phyloP scores from a whole-genome alignment of 2,113 vertebrate species.

The Setophaga petechia region DNA sequence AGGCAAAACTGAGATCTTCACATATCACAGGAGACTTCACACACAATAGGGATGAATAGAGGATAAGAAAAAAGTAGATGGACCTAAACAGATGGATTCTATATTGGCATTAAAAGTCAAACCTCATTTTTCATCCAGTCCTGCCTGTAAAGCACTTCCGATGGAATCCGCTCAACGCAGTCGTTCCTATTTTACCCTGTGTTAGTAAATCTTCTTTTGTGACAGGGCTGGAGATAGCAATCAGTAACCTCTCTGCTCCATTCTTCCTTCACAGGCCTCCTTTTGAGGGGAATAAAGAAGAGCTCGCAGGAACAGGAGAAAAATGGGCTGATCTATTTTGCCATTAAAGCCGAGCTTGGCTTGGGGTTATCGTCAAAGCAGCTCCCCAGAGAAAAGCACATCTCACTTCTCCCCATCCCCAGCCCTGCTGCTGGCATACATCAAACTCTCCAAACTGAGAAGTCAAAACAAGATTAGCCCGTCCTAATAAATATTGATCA shows the following conservation, averaged over 20 bases:
- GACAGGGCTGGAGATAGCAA: conserved; percentile 22
- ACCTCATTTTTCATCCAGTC: conserved; percentile 20
- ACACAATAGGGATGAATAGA: neutral
- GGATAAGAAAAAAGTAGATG: neutral
- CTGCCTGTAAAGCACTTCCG: neutral
- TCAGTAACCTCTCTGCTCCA: neutral
- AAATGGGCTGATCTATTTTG: conserved; percentile 14
- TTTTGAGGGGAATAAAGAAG: conserved; percentile 15
- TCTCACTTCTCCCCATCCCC: neutral
- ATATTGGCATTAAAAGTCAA: conserved; percentile 1
- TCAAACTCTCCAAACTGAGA: neutral
- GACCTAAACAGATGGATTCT: conserved; percentile 19
- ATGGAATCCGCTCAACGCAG: neutral
- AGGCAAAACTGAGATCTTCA: neutral
- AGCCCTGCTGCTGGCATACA: neutral
- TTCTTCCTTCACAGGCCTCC: neutral
- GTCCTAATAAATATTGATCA: conserved; percentile 25
- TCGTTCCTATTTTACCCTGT: neutral
- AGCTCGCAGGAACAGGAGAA: neutral
- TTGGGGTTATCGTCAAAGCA: neutral
- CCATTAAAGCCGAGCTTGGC: conserved; percentile 6
- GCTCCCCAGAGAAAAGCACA: neutral
- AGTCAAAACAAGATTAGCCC: conserved; percentile 9
- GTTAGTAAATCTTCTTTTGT: conserved; percentile 14
- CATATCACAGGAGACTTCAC: neutral